Percentiles rank a stretch among this genome's conserved stretches.
Conservation (phyloP, 2,797 vertebrate genomes). For the Gymnoscopelus braueri region DNA sequence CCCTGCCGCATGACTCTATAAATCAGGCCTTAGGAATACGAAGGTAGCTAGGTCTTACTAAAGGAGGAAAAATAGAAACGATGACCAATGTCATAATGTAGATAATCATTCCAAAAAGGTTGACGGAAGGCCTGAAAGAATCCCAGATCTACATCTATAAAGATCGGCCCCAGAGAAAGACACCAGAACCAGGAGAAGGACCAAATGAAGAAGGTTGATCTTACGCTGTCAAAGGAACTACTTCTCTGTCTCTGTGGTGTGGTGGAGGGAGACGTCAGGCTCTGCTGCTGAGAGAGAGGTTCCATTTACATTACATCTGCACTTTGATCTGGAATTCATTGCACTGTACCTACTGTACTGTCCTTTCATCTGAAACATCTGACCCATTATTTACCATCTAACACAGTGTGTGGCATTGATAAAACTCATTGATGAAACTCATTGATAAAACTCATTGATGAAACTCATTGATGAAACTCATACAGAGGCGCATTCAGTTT, state of each 20-base stretch:
- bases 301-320: constrained; percentile 4
- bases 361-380: neutral
- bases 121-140: constrained; percentile 29
- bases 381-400: neutral
- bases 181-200: constrained; percentile 53
- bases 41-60: constrained; percentile 10
- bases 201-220: constrained; percentile 53
- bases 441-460: neutral
- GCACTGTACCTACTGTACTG: neutral
- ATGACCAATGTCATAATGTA: neutral
- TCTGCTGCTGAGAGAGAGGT: constrained; percentile 85
- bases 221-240: constrained; percentile 78
- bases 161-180: constrained; percentile 50
- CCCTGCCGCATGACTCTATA: too few species aligned
- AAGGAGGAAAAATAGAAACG: neutral
- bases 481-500: neutral
- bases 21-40: too few species aligned
- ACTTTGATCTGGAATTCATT: neutral
- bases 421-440: neutral
- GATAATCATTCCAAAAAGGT: constrained; percentile 24
- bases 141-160: constrained; percentile 40
- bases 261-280: constrained; percentile 52
- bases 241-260: constrained; percentile 66
- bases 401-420: neutral
- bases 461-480: neutral